phyloP scores from a whole-genome alignment of 1,140 invertebrate species.

The Dufourea novaeangliae region DNA sequence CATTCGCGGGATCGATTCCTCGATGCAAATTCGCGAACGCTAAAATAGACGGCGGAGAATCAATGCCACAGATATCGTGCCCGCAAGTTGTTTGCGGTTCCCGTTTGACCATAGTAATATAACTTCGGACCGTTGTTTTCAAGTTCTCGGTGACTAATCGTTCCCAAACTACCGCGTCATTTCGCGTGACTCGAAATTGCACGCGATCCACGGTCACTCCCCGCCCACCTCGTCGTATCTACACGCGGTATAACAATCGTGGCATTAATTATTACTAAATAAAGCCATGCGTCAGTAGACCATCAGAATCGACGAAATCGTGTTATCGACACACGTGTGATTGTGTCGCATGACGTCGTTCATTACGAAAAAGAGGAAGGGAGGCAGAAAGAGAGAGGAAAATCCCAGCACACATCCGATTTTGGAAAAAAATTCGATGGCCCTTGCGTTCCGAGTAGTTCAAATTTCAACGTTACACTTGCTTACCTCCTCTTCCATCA shows the following conservation, averaged over 20 bases:
- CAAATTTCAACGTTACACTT: too few species aligned
- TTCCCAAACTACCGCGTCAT: not conserved
- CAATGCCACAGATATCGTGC: not conserved
- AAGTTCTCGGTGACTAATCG: conserved; percentile 32
- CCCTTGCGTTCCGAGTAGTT: too few species aligned
- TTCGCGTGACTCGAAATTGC: not conserved
- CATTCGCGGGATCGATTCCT: too few species aligned
- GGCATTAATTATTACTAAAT: conserved; percentile 46
- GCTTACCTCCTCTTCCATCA: too few species aligned
- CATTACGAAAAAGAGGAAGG: conserved; percentile 16
- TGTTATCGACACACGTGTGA: conserved; percentile 47
- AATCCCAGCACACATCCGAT: too few species aligned
- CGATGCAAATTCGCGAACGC: too few species aligned
- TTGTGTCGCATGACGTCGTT: not conserved
- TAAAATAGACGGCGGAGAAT: not conserved
- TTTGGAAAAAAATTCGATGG: too few species aligned
- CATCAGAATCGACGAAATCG: conserved; percentile 12
- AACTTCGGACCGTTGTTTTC: conserved; percentile 2
- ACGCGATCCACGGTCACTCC: too few species aligned
- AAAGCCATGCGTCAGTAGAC: conserved; percentile 11
- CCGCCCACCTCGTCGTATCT: conserved; percentile 1
- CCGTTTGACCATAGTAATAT: not conserved
- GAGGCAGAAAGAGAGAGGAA: too few species aligned
- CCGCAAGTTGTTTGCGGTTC: not conserved
- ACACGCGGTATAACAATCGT: conserved; percentile 43